These are phyloP conservation scores for Diarsia dahlii DNA, from an alignment of 2,888 invertebrate species.

Conservation along the genomic window DNA sequence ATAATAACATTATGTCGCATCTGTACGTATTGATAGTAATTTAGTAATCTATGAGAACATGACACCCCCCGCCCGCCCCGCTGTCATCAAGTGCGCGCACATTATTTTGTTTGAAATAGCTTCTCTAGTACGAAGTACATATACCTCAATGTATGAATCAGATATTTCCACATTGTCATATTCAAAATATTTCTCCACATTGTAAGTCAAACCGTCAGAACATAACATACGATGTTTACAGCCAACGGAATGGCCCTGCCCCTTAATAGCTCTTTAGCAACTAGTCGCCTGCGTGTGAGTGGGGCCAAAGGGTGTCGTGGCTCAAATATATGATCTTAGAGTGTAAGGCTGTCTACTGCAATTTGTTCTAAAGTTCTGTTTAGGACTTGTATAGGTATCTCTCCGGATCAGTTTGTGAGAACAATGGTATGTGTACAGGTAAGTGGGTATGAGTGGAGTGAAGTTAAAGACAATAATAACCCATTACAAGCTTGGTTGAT, in stretches of 20 bases:
- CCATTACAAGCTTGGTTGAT: neutral
- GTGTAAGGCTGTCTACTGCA: slow-evolving; percentile 35
- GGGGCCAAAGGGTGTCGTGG: slow-evolving; percentile 10
- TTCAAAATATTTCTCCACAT: neutral
- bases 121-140: too few relatives aligned
- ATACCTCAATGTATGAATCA: too few relatives aligned
- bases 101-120: too few relatives aligned
- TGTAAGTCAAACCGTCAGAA: slow-evolving; percentile 9
- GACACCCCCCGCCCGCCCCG: too few relatives aligned
- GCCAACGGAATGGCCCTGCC: slow-evolving; percentile 3
- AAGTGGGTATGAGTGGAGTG: neutral
- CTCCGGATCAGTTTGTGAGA: neutral
- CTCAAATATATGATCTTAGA: slow-evolving; percentile 41
- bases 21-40: too few relatives aligned
- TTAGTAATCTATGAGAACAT: too few relatives aligned
- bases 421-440: neutral
- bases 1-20: too few relatives aligned
- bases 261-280: slow-evolving; percentile 46
- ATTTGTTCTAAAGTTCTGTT: slow-evolving; percentile 45
- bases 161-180: neutral
- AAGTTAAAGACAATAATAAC: neutral
- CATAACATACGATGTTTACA: slow-evolving; percentile 29
- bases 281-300: slow-evolving; percentile 30
- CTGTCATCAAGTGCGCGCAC: too few relatives aligned
- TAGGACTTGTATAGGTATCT: neutral